Conservation (phyloP, 2,113 vertebrate species). For the Pseudorhombus dupliciocellatus region DNA sequence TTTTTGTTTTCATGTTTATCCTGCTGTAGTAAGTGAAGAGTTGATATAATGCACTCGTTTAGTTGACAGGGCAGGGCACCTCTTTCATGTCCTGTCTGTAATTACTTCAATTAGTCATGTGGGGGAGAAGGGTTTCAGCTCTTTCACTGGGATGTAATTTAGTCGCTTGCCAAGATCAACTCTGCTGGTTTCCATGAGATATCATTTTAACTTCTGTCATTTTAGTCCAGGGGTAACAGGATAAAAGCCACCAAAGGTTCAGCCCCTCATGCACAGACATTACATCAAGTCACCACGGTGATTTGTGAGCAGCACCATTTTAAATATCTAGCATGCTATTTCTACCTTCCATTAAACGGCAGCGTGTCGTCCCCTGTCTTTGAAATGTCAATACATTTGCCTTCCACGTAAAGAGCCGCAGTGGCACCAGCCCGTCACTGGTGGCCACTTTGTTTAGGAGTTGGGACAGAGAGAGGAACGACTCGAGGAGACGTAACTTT, state of each 20-base stretch:
- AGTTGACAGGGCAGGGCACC: slow-evolving; percentile 39
- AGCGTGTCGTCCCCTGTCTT: slow-evolving; percentile 51
- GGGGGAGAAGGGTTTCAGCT: slow-evolving; percentile 40
- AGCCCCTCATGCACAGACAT: slow-evolving; percentile 21
- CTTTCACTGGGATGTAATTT: slow-evolving; percentile 49
- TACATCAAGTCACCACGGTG: slow-evolving; percentile 11
- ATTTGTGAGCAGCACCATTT: slow-evolving; percentile 31
- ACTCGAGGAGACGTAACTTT: slow-evolving; percentile 62
- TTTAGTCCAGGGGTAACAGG: slow-evolving; percentile 3
- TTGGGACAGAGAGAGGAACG: slow-evolving; percentile 50
- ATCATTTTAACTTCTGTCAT: slow-evolving; percentile 33
- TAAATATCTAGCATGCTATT: slow-evolving; percentile 35
- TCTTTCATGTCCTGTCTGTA: slow-evolving; percentile 64
- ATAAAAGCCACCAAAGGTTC: slow-evolving; percentile 17
- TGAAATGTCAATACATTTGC: slow-evolving; percentile 73
- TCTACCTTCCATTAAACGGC: slow-evolving; percentile 40
- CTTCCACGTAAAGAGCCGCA: slow-evolving; percentile 62
- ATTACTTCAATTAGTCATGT: slow-evolving; percentile 59
- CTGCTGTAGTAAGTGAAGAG: slow-evolving; percentile 22
- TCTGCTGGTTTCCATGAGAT: slow-evolving; percentile 6
- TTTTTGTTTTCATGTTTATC: slow-evolving; percentile 28
- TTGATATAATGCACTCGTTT: slow-evolving; percentile 32
- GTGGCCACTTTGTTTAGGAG: slow-evolving; percentile 64
- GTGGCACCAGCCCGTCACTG: slow-evolving; percentile 35
- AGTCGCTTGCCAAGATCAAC: slow-evolving; percentile 44